Evolutionary conservation across 2,113 vertebrate species (phyloP).

Genomic region (Corydoras sp.): DNA sequence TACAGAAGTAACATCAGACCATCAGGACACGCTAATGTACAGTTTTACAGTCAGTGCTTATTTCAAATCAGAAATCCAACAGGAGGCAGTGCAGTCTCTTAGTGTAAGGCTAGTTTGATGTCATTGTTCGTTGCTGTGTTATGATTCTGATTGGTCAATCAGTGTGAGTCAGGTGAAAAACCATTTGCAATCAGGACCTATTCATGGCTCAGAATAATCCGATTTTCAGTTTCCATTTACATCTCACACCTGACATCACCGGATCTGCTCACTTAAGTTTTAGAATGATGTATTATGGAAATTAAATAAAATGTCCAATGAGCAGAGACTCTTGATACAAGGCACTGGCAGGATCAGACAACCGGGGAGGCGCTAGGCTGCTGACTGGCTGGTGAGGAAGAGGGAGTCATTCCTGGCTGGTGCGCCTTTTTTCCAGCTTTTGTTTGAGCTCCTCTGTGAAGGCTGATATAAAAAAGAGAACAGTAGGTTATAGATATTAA

Average conservation of each 20-base stretch:
- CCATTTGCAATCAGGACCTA: neutral
- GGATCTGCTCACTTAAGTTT: neutral
- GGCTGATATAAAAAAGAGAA: constrained; percentile 40
- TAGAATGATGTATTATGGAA: constrained; percentile 8
- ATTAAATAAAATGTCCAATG: neutral
- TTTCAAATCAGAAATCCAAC: constrained; percentile 9
- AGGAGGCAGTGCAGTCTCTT: constrained; percentile 1
- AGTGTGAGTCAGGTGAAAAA: neutral
- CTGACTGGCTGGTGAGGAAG: constrained; percentile 10
- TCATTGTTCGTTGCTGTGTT: neutral
- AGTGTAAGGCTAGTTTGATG: neutral
- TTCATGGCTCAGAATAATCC: constrained; percentile 12
- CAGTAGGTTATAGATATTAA: neutral
- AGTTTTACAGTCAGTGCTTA: constrained; percentile 8
- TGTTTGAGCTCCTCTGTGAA: constrained; percentile 68
- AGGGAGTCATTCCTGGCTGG: constrained; percentile 60
- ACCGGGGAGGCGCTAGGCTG: constrained; percentile 36
- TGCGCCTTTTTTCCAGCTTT: constrained; percentile 68
- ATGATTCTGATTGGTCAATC: neutral
- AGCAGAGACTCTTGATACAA: constrained; percentile 42
- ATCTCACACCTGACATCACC: neutral
- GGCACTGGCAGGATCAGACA: constrained; percentile 59
- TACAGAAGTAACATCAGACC: neutral
- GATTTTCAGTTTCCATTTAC: neutral
- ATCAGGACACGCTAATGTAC: constrained; percentile 3